A percentile compares a stretch with the other conserved stretches of the same genome.
Conservation (phyloP, 2,797 vertebrate species). For the Leptatherina wallacei region DNA sequence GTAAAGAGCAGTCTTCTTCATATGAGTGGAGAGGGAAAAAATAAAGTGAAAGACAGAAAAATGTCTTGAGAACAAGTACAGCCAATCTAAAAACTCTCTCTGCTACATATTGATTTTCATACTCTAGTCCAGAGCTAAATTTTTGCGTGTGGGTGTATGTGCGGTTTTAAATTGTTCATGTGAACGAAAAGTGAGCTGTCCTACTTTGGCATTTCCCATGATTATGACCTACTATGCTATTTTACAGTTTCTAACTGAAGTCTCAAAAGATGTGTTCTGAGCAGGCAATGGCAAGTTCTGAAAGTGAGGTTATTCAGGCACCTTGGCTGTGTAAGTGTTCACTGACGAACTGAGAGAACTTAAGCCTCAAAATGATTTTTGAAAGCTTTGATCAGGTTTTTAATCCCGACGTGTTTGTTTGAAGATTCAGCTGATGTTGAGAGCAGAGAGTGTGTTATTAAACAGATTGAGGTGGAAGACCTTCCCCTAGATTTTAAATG, state of each 20-base stretch:
- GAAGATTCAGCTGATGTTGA: constrained; percentile 40
- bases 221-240: background rate
- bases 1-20: background rate
- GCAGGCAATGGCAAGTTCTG: constrained; percentile 7
- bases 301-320: constrained; percentile 4
- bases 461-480: constrained; percentile 24
- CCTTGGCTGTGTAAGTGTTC: constrained; percentile 13
- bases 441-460: constrained; percentile 23
- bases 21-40: background rate
- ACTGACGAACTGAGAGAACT: constrained; percentile 30
- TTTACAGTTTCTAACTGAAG: constrained; percentile 13
- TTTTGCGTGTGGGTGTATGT: background rate
- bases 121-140: background rate
- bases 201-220: background rate
- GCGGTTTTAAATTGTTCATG: background rate
- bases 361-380: constrained; percentile 21
- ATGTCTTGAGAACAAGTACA: background rate
- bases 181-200: background rate
- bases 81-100: background rate
- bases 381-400: constrained; percentile 50
- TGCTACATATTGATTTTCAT: background rate
- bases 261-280: constrained; percentile 31
- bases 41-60: background rate
- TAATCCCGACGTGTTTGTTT: constrained; percentile 29
- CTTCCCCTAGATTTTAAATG: constrained; percentile 3